Percentiles rank a stretch among this genome's conserved stretches.
phyloP scores from a whole-genome alignment of 2,888 invertebrate species.

The Cheilosia pagana region DNA sequence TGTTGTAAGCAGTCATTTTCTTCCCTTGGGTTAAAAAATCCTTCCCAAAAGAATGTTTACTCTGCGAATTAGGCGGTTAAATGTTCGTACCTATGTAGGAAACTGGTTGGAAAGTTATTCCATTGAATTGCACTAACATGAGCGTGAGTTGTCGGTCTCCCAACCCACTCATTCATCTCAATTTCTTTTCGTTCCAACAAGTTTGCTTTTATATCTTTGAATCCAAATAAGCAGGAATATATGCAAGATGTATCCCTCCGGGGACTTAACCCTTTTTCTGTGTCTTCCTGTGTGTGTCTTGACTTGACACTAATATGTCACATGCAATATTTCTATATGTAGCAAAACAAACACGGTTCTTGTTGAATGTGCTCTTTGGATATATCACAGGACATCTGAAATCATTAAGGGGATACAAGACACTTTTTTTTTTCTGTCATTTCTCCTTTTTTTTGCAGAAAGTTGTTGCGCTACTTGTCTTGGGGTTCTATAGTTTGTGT shows the following conservation, averaged over 20 bases:
- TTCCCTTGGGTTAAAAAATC: constrained; percentile 42
- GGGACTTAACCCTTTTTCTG: constrained; percentile 62
- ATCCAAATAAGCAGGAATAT: constrained; percentile 45
- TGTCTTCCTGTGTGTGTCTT: constrained; percentile 24
- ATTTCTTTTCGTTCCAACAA: constrained; percentile 41
- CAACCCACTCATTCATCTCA: constrained; percentile 60
- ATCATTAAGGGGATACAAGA: constrained; percentile 53
- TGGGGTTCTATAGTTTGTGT: constrained; percentile 25
- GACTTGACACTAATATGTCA: constrained; percentile 44
- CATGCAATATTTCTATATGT: constrained; percentile 29
- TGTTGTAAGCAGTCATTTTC: constrained; percentile 43
- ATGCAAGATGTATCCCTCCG: constrained; percentile 48
- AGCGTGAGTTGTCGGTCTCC: constrained; percentile 36
- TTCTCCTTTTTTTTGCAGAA: background rate
- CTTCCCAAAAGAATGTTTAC: constrained; percentile 52
- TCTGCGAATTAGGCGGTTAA: constrained; percentile 49
- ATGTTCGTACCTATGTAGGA: background rate
- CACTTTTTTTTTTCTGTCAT: background rate
- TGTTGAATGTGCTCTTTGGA: constrained; percentile 44
- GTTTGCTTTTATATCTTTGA: too few species aligned
- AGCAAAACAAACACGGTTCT: constrained; percentile 26
- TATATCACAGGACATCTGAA: constrained; percentile 40
- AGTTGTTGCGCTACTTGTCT: constrained; percentile 35
- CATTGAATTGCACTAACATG: constrained; percentile 36
- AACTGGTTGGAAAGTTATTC: constrained; percentile 30